Evolutionary conservation across 1,140 invertebrate species (phyloP).

Genomic region (Drosophila azteca): DNA sequence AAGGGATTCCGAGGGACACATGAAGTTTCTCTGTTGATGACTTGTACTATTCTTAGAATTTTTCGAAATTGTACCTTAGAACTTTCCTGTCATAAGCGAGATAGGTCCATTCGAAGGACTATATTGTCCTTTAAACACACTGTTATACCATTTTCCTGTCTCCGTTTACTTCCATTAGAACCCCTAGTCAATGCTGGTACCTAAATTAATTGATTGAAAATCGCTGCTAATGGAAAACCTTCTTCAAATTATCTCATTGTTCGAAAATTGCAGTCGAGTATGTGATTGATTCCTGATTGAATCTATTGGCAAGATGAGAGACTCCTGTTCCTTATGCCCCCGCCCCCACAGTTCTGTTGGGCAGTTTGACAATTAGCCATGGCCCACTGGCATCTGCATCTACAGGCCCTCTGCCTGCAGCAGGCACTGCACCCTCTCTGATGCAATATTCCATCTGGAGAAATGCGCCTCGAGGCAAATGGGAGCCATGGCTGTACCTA

Average conservation of each 20-base stretch:
- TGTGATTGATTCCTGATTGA: slow-evolving; percentile 31
- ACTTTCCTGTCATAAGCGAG: too few relatives aligned
- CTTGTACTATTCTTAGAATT: too few relatives aligned
- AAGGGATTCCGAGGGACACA: too few relatives aligned
- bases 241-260: neutral
- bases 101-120: too few relatives aligned
- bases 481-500: slow-evolving; percentile 27
- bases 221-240: too few relatives aligned
- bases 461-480: slow-evolving; percentile 14
- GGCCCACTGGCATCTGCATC: slow-evolving; percentile 15
- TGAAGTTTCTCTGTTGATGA: too few relatives aligned
- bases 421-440: too few relatives aligned
- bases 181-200: too few relatives aligned
- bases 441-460: neutral
- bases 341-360: neutral
- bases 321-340: neutral
- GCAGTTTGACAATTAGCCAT: slow-evolving; percentile 35
- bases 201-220: neutral
- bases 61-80: too few relatives aligned
- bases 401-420: neutral
- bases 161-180: too few relatives aligned
- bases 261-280: slow-evolving; percentile 3
- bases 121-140: too few relatives aligned
- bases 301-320: slow-evolving; percentile 29
- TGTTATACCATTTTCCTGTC: too few relatives aligned